Base-by-base conservation (phyloP, 1,140 invertebrate species). In the Drosophila teissieri region DNA sequence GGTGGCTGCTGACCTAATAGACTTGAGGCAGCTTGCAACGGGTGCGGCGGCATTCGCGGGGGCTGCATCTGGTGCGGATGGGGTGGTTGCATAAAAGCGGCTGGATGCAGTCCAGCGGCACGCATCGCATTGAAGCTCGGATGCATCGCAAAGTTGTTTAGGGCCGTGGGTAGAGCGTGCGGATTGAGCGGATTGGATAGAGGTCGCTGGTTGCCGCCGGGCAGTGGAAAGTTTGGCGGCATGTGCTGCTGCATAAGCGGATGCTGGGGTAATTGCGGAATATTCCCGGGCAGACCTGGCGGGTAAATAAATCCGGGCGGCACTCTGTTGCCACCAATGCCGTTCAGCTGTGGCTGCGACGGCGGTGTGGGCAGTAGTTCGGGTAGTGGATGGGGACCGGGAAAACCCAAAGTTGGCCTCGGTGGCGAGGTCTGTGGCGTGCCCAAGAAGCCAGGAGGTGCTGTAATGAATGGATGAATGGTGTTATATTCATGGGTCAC, bases 121-220 rank as follows among this genome's bases (percentile, higher is more conserved):
- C 91, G 81, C 79, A 92, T 92, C 12, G 92, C 92, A 91, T 92
- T 92, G 31, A 92, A 92, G 73, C 81, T 91, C 2, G 91, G 91
- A 83, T 92, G 91, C 91, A 92, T 92, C 14, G 91, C 91, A 74
- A 92, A 92, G 46, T 92, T 92, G 53, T 92, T 92, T 0, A 92
- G 78, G 5, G 91, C 91, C 44, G 91, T 84, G 49, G 91, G 91
- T 24, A 92, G 60, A 74, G 88, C 86, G 58, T 91, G 91, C 34
- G 90, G 89, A 51, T 89, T 91, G 69, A 85, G 91, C 34, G 90
- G 89, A 51, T 89, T 91, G 69, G 89, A 92, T 80, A 93, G 92
- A 78, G 92, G 78, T 72, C 92, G 75, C 48, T 88, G 75, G 51
- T 72, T 76, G 24, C 49, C 73, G 24, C 62, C 62, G 61, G 64